These are phyloP conservation scores for Cheilinus undulatus DNA, from an alignment of 2,113 vertebrate species.

Conservation along the genomic window DNA sequence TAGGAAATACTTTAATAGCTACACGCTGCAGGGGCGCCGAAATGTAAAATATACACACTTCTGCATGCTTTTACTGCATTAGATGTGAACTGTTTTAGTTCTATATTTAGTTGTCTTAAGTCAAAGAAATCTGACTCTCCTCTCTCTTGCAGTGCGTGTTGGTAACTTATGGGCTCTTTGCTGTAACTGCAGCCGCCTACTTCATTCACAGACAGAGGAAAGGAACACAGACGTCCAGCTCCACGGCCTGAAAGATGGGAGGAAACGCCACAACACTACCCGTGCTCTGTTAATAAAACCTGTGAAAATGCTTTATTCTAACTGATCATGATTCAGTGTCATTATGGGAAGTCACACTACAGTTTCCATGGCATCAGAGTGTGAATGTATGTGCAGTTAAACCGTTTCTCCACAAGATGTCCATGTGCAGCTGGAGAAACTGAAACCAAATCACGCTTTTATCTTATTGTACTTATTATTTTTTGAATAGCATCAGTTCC, in stretches of 20 bases:
- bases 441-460: neutral
- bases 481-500: no score
- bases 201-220: conserved; percentile 49
- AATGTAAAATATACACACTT: conserved; percentile 59
- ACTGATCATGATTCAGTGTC: conserved; percentile 9
- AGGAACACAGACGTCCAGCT: conserved; percentile 19
- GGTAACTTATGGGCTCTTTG: conserved; percentile 69
- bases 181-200: conserved; percentile 49
- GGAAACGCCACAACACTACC: neutral
- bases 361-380: neutral
- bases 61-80: neutral
- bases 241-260: conserved; percentile 3
- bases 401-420: conserved; percentile 2
- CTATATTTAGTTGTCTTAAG: neutral
- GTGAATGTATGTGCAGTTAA: conserved; percentile 8
- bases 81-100: neutral
- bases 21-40: conserved; percentile 69
- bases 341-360: neutral
- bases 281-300: conserved; percentile 41
- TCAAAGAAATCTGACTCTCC: neutral
- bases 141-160: conserved; percentile 71
- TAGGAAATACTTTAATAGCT: conserved; percentile 81
- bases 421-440: neutral
- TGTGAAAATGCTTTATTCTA: neutral
- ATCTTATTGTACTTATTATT: neutral